Evolutionary conservation across 2,113 vertebrate genomes (phyloP).

Genomic region (Oophaga pumilio): DNA sequence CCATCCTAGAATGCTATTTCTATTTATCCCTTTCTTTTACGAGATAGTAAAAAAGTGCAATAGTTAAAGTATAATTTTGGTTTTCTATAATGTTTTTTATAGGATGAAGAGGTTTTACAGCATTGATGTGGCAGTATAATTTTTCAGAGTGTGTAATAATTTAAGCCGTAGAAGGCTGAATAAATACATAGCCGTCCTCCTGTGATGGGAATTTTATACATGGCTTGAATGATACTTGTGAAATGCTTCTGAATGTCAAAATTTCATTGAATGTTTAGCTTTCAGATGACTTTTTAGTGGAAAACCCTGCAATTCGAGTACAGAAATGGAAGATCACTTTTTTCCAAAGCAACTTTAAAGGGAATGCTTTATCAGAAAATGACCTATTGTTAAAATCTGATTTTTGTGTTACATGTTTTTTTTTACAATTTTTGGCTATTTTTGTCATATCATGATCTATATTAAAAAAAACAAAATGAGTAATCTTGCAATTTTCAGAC

Average conservation of each 20-base stretch:
- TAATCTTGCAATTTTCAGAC: no score
- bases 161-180: conserved; percentile 17
- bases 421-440: no score
- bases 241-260: conserved; percentile 9
- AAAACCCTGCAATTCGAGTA: background rate
- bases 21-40: conserved; percentile 38
- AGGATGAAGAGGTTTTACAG: conserved; percentile 45
- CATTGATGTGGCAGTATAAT: conserved; percentile 50
- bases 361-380: no score
- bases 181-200: conserved; percentile 30
- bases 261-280: background rate
- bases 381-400: no score
- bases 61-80: conserved; percentile 47
- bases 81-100: conserved; percentile 48
- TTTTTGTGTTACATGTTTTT: no score
- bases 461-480: no score
- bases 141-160: conserved; percentile 48
- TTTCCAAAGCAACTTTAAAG: background rate
- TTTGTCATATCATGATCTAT: no score
- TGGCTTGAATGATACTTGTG: conserved; percentile 23
- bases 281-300: background rate
- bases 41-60: conserved; percentile 24
- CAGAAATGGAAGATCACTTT: background rate
- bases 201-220: conserved; percentile 36
- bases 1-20: conserved; percentile 12